These are phyloP conservation scores for Drosophila novamexicana DNA, from an alignment of 1,140 invertebrate species.

Conservation along the genomic window DNA sequence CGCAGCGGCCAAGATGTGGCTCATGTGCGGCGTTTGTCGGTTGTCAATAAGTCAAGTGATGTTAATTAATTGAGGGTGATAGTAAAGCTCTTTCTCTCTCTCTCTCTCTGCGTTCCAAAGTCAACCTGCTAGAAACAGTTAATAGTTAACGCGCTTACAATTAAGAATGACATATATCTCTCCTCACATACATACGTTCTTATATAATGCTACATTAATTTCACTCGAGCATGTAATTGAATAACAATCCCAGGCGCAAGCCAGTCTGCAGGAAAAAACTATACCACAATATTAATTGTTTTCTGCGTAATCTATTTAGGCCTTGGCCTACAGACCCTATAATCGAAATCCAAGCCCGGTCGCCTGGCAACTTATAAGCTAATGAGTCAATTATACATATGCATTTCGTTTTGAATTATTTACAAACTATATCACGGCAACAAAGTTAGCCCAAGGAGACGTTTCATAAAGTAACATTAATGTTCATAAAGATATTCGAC, in stretches of 20 bases:
- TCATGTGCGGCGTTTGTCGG: constrained; percentile 32
- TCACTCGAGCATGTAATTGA: constrained; percentile 42
- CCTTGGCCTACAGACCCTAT: background rate
- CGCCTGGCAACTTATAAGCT: background rate
- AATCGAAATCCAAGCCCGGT: background rate
- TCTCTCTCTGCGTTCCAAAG: constrained; percentile 38
- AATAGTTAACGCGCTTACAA: constrained; percentile 54
- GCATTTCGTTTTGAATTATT: constrained; percentile 13
- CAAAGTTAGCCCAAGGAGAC: constrained; percentile 21
- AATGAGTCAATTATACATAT: constrained; percentile 21
- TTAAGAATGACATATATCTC: constrained; percentile 45
- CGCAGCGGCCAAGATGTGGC: constrained; percentile 15
- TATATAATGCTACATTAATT: constrained; percentile 42
- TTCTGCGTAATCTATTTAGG: constrained; percentile 28
- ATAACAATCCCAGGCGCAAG: constrained; percentile 21
- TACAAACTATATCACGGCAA: constrained; percentile 28
- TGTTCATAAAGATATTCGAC: constrained; percentile 3
- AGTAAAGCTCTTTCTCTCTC: constrained; percentile 34
- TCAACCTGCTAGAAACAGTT: constrained; percentile 61
- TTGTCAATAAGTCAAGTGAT: constrained; percentile 82
- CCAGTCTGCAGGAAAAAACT: background rate
- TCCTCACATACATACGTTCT: constrained; percentile 6
- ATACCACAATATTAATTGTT: constrained; percentile 36
- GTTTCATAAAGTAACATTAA: background rate
- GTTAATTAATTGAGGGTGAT: constrained; percentile 78